These are phyloP conservation scores for Lucinisca nassula DNA, from an alignment of 2,888 invertebrate species.

Conservation along the genomic window DNA sequence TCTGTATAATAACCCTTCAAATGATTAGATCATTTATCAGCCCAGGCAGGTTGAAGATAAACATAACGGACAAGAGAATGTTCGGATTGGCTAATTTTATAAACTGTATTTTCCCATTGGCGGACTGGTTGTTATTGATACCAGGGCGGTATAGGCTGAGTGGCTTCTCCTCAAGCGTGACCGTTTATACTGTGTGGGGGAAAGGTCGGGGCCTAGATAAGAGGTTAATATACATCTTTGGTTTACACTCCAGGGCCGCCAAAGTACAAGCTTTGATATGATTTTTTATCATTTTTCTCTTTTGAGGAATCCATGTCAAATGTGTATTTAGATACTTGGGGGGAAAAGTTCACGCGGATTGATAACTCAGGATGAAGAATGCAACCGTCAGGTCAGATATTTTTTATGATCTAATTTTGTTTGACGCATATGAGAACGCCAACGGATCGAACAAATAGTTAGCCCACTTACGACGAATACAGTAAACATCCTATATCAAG, in stretches of 20 bases:
- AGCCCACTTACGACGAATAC: too few relatives aligned
- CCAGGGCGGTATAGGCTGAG: background rate
- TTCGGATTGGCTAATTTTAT: background rate
- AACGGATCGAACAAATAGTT: too few relatives aligned
- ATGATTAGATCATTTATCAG: too few relatives aligned
- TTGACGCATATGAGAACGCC: too few relatives aligned
- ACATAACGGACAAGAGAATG: too few relatives aligned
- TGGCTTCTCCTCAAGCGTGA: background rate
- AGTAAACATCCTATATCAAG: too few relatives aligned
- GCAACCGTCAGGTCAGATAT: conserved; percentile 63
- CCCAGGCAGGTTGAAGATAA: too few relatives aligned
- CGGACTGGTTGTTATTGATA: background rate
- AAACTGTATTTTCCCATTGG: background rate
- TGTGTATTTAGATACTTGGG: background rate
- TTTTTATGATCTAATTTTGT: too few relatives aligned
- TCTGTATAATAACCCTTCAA: too few relatives aligned
- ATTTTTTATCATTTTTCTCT: background rate
- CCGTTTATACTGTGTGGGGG: background rate
- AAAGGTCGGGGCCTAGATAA: background rate
- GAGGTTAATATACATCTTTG: background rate
- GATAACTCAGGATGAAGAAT: conserved; percentile 65
- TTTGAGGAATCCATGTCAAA: background rate
- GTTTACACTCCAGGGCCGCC: background rate
- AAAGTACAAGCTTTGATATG: background rate
- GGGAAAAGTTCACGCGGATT: background rate